phyloP scores from a whole-genome alignment of 2,113 vertebrate species.

The Gnathonemus longibarbis region DNA sequence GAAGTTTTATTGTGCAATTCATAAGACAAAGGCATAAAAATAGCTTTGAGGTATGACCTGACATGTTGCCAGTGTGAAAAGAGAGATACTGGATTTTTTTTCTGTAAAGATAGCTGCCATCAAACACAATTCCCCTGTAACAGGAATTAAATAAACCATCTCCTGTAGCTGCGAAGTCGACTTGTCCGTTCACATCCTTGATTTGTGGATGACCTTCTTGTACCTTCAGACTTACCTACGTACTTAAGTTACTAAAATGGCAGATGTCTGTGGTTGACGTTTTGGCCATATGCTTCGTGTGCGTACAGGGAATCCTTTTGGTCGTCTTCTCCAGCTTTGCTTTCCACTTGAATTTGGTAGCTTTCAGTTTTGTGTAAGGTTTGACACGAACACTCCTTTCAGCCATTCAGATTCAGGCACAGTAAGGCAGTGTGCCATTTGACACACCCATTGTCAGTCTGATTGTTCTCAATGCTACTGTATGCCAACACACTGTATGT shows the following conservation, averaged over 20 bases:
- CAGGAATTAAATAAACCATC: not conserved
- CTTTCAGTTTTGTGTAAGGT: not conserved
- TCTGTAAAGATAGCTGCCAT: not conserved
- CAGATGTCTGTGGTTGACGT: not conserved
- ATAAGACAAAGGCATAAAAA: not conserved
- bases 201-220: not conserved
- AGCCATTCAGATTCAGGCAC: not conserved
- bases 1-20: conserved; percentile 7
- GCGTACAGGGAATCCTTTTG: not conserved
- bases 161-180: not conserved
- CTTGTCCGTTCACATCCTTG: not conserved
- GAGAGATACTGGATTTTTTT: not conserved
- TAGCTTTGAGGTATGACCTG: conserved; percentile 1
- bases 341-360: not conserved
- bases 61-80: not conserved
- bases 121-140: not conserved
- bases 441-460: not conserved
- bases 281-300: not conserved
- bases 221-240: not conserved
- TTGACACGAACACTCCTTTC: not conserved
- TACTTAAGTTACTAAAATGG: not conserved
- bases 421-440: not conserved
- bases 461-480: not conserved
- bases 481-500: not conserved
- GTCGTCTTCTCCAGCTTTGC: not conserved